Evolutionary conservation across 1,140 invertebrate species (phyloP).

Genomic region (Paracyclopina nana): DNA sequence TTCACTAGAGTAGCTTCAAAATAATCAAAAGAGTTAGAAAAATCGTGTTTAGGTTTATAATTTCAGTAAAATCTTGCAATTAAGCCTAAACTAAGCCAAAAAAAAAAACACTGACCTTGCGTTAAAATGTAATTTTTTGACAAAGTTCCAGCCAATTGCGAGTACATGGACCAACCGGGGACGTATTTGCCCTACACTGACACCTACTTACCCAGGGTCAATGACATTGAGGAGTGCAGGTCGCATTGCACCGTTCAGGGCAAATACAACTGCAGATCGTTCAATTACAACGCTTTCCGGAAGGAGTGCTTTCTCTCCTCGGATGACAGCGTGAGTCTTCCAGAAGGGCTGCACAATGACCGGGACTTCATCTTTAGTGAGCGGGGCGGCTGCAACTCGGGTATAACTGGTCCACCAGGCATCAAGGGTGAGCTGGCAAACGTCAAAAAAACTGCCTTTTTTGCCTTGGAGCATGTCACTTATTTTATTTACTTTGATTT

Average conservation of each 20-base stretch:
- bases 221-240: constrained; percentile 27
- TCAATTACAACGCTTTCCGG: constrained; percentile 24
- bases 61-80: no score
- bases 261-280: constrained; percentile 29
- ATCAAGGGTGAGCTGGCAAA: background rate
- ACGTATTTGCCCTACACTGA: constrained; percentile 29
- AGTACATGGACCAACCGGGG: constrained; percentile 29
- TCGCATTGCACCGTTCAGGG: constrained; percentile 29
- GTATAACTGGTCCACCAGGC: constrained; percentile 21
- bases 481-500: constrained; percentile 11
- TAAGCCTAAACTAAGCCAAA: no score
- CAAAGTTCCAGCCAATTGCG: constrained; percentile 30
- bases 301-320: constrained; percentile 28
- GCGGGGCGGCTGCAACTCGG: constrained; percentile 30
- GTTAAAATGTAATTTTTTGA: constrained; percentile 14
- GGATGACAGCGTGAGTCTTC: constrained; percentile 15
- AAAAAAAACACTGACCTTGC: background rate
- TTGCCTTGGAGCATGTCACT: constrained; percentile 3
- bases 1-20: no score
- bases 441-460: background rate
- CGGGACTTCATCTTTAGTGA: constrained; percentile 30
- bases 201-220: constrained; percentile 24
- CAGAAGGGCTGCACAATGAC: constrained; percentile 24
- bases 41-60: no score
- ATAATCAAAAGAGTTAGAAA: no score